Evolutionary conservation across 2,113 vertebrate genomes (phyloP).

Genomic region (Micronisus gabar): DNA sequence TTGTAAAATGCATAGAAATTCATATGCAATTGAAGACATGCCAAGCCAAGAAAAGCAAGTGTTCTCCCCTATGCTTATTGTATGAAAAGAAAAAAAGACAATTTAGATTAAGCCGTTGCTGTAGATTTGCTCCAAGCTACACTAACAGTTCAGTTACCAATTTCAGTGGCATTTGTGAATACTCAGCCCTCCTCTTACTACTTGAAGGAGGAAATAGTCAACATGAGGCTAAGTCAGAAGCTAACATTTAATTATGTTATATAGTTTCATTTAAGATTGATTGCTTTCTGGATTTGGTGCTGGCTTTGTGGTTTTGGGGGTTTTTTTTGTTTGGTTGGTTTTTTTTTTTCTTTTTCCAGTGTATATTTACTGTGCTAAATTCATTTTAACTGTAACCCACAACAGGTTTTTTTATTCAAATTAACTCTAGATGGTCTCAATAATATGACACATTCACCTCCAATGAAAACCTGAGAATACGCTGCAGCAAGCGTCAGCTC

Average conservation of each 20-base stretch:
- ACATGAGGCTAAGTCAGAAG: not conserved
- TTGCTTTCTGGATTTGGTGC: not conserved
- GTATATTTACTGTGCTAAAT: not conserved
- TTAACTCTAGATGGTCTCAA: not conserved
- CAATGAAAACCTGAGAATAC: not conserved
- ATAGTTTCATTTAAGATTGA: not conserved
- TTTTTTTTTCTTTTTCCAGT: not conserved
- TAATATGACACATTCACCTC: not conserved
- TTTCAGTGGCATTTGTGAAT: not conserved
- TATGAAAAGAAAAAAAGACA: not conserved
- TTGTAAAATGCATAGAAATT: not conserved
- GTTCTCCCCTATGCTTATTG: not conserved
- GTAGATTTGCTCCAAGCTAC: not conserved
- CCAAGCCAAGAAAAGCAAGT: not conserved
- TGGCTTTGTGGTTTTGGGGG: not conserved
- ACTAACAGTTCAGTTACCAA: not conserved
- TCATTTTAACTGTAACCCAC: not conserved
- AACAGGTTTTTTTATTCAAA: not conserved
- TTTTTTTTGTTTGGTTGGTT: too few species aligned
- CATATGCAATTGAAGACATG: not conserved
- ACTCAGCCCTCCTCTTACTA: not conserved
- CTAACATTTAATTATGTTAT: not conserved
- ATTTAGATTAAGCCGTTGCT: not conserved
- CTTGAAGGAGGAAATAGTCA: not conserved
- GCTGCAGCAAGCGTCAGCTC: not conserved